A percentile compares a stretch with the other conserved stretches of the same genome.
Evolutionary conservation across 2,888 invertebrate genomes (phyloP).

Genomic region (Dermolepida albohirtum): DNA sequence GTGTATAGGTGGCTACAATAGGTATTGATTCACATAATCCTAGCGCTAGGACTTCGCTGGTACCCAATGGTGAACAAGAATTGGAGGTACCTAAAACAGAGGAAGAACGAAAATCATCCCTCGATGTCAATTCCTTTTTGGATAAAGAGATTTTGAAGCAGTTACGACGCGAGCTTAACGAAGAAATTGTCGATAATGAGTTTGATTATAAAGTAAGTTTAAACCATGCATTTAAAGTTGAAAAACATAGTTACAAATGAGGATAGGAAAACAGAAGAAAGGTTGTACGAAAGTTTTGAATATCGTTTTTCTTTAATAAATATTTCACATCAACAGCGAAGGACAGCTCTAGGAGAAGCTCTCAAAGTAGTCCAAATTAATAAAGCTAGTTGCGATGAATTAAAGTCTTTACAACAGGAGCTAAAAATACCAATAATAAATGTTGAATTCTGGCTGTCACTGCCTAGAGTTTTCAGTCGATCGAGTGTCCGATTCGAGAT

Average conservation of each 20-base stretch:
- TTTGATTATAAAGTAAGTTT: constrained; percentile 73
- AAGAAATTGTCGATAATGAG: constrained; percentile 76
- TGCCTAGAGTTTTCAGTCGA: constrained; percentile 81
- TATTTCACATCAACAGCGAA: constrained; percentile 69
- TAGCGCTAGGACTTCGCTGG: constrained; percentile 75
- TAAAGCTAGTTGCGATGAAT: constrained; percentile 66
- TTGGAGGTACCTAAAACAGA: constrained; percentile 31
- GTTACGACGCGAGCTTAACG: constrained; percentile 75
- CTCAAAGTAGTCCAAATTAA: constrained; percentile 64
- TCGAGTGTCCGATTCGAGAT: constrained; percentile 81
- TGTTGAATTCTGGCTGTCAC: constrained; percentile 72
- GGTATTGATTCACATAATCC: constrained; percentile 74
- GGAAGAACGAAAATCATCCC: constrained; percentile 42
- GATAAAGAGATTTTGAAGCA: constrained; percentile 74
- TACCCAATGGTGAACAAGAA: constrained; percentile 65
- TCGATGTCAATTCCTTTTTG: constrained; percentile 66
- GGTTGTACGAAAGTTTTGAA: too few species aligned
- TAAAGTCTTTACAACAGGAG: constrained; percentile 67
- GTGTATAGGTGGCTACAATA: constrained; percentile 50
- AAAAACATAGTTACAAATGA: too few species aligned
- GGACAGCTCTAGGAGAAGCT: constrained; percentile 78
- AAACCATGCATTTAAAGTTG: not conserved
- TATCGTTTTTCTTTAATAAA: too few species aligned
- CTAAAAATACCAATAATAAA: constrained; percentile 67
- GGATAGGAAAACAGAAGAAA: too few species aligned